phyloP scores from a whole-genome alignment of 2,797 vertebrate genomes.

The Amphiprion clarkii region DNA sequence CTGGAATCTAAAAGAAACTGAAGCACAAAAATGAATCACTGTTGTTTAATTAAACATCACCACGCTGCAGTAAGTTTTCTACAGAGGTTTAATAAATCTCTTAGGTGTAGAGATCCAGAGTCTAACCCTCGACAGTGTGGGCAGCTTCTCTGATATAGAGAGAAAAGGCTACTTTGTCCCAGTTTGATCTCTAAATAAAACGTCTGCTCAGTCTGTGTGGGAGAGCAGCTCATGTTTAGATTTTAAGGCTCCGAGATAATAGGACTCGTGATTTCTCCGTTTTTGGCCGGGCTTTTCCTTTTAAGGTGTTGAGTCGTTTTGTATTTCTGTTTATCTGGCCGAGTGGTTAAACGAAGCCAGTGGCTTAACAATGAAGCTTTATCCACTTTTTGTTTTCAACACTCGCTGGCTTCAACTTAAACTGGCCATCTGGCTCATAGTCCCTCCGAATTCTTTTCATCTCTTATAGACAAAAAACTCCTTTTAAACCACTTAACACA shows the following conservation, averaged over 20 bases:
- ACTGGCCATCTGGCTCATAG: slow-evolving; percentile 75
- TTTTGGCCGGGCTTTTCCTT: slow-evolving; percentile 14
- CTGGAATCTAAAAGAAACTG: neutral
- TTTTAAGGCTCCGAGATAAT: slow-evolving; percentile 34
- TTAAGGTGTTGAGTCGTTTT: slow-evolving; percentile 29
- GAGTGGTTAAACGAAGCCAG: slow-evolving; percentile 52
- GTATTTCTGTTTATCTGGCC: slow-evolving; percentile 46
- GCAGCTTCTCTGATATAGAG: neutral
- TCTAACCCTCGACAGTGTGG: neutral
- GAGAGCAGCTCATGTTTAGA: slow-evolving; percentile 32
- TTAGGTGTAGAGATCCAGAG: slow-evolving; percentile 9
- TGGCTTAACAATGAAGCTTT: slow-evolving; percentile 63
- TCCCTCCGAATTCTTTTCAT: slow-evolving; percentile 65
- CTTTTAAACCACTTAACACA: slow-evolving; percentile 68
- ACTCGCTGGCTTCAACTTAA: slow-evolving; percentile 61
- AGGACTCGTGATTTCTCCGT: slow-evolving; percentile 13
- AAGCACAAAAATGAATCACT: slow-evolving; percentile 2
- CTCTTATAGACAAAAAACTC: slow-evolving; percentile 66
- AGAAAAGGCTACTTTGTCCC: neutral
- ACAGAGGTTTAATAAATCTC: slow-evolving; percentile 18
- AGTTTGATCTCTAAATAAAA: slow-evolving; percentile 29
- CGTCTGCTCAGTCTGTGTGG: slow-evolving; percentile 7
- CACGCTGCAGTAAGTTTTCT: slow-evolving; percentile 4
- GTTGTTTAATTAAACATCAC: slow-evolving; percentile 12
- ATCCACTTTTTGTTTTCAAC: slow-evolving; percentile 57